Evolutionary conservation across 1,140 invertebrate species (phyloP), one percentile per base, ranked within the genome.

Genomic region (Achatina immaculata): DNA sequence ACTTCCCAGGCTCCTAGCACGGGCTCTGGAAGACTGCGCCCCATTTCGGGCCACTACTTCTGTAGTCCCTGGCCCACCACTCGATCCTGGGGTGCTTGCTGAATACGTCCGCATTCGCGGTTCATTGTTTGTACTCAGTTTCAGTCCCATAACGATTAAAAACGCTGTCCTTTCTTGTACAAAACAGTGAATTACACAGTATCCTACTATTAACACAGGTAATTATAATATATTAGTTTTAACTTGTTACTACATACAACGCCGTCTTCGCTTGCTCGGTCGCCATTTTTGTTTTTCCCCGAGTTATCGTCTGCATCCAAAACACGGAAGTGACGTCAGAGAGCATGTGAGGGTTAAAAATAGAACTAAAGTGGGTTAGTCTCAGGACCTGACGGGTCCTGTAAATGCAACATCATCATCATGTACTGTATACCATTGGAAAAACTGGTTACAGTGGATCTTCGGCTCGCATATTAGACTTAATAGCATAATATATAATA

Each of bases 201-300:
- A n/a, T n/a, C n/a, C n/a, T n/a, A n/a, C n/a, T n/a, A n/a, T n/a
- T n/a, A n/a, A n/a, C n/a, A n/a, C n/a, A n/a, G n/a, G n/a, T n/a
- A n/a, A n/a, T n/a, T n/a, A n/a, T n/a, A n/a, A n/a, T n/a, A n/a
- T n/a, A n/a, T n/a, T 40, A 58, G 36, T 7, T 40, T 71, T 9
- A 24, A 42, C 31, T n/a, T 28, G 21, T 42, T 1, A 71, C 38
- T 1, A 42, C 68, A 71, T 24, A 11, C 34, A 40, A 34, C 9
- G 4, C 3, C 6, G n/a, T 40, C 28, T 40, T 71, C 36, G 0
- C 19, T 2, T 40, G 16, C 2, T 19, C 24, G 9, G 36, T 85
- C 84, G 88, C 88, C 88, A 89, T 89, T 83, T n/a, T 86, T 83
- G 76, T 85, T 85, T 89, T 87, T n/a, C n/a, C n/a, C 86, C 87